Evolutionary conservation across 2,888 invertebrate genomes (phyloP).

Genomic region (Idaea dimidiata): DNA sequence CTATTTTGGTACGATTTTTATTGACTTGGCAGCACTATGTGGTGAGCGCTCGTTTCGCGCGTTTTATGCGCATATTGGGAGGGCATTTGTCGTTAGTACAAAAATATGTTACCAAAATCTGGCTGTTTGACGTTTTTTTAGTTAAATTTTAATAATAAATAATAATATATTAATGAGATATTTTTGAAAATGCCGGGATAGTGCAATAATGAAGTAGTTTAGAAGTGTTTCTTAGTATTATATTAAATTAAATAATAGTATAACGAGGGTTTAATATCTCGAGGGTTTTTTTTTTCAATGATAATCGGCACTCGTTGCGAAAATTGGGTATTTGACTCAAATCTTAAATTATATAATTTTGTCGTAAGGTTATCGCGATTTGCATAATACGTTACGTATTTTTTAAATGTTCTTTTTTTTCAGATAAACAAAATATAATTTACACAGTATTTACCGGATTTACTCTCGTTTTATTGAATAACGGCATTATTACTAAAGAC

Average conservation of each 20-base stretch:
- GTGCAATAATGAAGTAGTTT: slow-evolving; percentile 76
- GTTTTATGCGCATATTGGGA: slow-evolving; percentile 12
- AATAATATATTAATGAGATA: slow-evolving; percentile 39
- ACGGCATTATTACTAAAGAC: too few relatives aligned
- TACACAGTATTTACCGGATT: too few relatives aligned
- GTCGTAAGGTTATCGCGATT: too few relatives aligned
- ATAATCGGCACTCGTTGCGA: background rate
- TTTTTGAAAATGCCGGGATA: slow-evolving; percentile 75
- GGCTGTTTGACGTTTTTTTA: slow-evolving; percentile 44
- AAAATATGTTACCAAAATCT: slow-evolving; percentile 53
- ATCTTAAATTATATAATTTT: background rate
- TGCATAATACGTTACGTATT: too few relatives aligned
- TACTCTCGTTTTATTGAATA: too few relatives aligned
- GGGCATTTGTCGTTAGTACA: slow-evolving; percentile 40
- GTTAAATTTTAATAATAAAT: slow-evolving; percentile 13
- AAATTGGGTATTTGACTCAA: background rate
- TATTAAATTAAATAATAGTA: slow-evolving; percentile 23
- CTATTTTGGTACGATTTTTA: background rate
- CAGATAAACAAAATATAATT: too few relatives aligned
- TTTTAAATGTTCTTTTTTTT: too few relatives aligned
- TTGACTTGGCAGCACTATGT: slow-evolving; percentile 7
- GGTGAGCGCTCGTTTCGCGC: background rate
- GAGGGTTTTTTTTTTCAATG: slow-evolving; percentile 12
- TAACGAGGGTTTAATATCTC: slow-evolving; percentile 25
- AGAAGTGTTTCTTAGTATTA: slow-evolving; percentile 39